Base-by-base conservation (phyloP, 2,113 vertebrate species). In the Struthidea cinerea region DNA sequence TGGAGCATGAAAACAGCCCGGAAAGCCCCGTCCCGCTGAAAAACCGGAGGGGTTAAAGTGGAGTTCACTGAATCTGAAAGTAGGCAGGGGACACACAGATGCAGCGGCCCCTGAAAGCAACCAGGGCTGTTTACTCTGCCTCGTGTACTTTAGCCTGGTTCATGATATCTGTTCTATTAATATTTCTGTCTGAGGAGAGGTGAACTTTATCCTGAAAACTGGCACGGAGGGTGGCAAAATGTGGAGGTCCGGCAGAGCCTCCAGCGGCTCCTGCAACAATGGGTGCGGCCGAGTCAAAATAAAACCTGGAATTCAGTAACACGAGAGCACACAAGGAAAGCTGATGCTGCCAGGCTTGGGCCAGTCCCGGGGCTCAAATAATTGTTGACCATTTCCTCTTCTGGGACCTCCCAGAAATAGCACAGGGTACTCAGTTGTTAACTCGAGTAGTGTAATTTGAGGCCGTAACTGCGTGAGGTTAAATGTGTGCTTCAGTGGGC, bases 311-410 rank as follows among this genome's bases (percentile, higher is more conserved):
- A 85, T 61, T 78, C 0, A 1, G 91, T 93, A 91, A 93, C 11
- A 4, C 1, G n/a, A 77, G 92, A 75, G 19, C 3, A 0, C 69
- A 10, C 5, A 5, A 60, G 9, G 90, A 64, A 89, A 95, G 68
- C 60, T 64, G 92, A 86, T 42, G 81, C 95, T 85, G 93, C 93
- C 77, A 27, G 80, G 69, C 80, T 59, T 17, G 4, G 1, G 83
- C 71, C 28, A 7, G 47, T 22, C 77, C 39, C 22, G 4, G 70
- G 37, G 57, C 94, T 91, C 74, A 22, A 32, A 33, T 71, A 63
- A 75, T 88, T 78, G 85, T 64, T 52, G 89, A 53, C 86, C 64
- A 35, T 85, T 93, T 95, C 95, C 87, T 90, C 67, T 77, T 84
- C 52, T 50, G 93, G 68, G 59, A 70, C 39, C 52, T 33, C 3